Evolutionary conservation across 2,113 vertebrate species (phyloP), one percentile per base, ranked within the genome.

Genomic region (Dasyurus viverrinus): DNA sequence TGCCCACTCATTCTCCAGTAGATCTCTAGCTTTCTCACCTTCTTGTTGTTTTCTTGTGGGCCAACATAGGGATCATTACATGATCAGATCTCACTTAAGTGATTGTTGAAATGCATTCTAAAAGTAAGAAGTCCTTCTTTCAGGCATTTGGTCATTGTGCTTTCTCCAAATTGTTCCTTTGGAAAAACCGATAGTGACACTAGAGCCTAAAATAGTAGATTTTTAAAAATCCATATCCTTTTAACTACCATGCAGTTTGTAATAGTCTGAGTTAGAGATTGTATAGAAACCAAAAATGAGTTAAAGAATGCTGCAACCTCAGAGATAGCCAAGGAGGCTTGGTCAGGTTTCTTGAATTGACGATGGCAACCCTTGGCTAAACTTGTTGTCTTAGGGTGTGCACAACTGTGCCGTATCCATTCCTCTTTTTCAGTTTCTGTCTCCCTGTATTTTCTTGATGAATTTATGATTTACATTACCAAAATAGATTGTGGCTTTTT

Each of bases 391-490:
- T 84, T 84, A 42, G n/a, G 68, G n/a, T 42, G 68, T 42, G 16
- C 36, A 84, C 68, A 42, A 42, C 16, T 36, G 42, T 84, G 19
- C n/a, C 68, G 22, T 2, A 26, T 42, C n/a, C 68, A 42, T 84
- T 84, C n/a, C 68, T 84, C 68, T 84, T 84, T 84, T 84, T 84
- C 16, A 9, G 2, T 84, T 42, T 84, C 68, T 84, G 68, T 84
- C 68, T 84, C n/a, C n/a, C 19, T 42, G 68, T 84, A 27, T 48
- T 90, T 52, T 90, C 89, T 30, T 50, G 89, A 90, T 90, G 27
- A 90, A 47, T 90, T 90, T 90, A 90, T 90, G 89, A 90, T 90
- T 90, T 90, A 90, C 25, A 90, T 90, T 90, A 47, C 89, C 89
- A 90, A 90, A 90, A 90, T 90, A 90, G 89, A 90, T 90, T 46